A percentile compares a stretch with the other conserved stretches of the same genome.
phyloP scores from a whole-genome alignment of 2,888 invertebrate genomes.

The Tenthredo amoena region DNA sequence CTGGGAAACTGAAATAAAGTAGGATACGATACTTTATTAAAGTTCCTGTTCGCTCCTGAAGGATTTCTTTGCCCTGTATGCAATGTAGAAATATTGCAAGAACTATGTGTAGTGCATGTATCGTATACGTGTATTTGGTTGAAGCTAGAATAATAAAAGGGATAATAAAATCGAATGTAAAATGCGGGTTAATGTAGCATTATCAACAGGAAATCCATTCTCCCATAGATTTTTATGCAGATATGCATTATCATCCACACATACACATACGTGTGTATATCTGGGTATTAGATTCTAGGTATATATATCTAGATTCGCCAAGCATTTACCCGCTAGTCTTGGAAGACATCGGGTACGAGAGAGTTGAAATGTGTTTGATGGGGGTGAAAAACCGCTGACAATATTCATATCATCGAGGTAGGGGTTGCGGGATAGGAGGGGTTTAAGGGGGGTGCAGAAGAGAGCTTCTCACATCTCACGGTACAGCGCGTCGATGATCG shows the following conservation, averaged over 20 bases:
- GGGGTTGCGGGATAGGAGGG: conserved; percentile 53
- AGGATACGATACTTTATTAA: too few species aligned
- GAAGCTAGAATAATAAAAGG: not conserved
- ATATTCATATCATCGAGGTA: conserved; percentile 67
- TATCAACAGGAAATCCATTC: not conserved
- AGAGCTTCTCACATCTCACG: conserved; percentile 44
- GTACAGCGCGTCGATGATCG: conserved; percentile 43
- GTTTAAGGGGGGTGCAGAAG: conserved; percentile 4
- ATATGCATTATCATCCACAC: not conserved
- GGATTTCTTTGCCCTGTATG: not conserved
- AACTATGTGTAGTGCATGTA: not conserved
- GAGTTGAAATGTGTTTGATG: conserved; percentile 70
- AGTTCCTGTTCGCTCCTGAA: not conserved
- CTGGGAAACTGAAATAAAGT: not conserved
- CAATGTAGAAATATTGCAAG: not conserved
- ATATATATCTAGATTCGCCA: not conserved
- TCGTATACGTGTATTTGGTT: too few species aligned
- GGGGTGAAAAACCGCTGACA: conserved; percentile 76
- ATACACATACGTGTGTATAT: not conserved
- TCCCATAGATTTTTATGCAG: not conserved
- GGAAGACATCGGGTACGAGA: not conserved
- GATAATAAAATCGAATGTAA: not conserved
- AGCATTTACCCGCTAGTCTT: not conserved
- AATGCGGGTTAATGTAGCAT: not conserved
- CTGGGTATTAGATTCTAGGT: not conserved